Conservation (phyloP, 2,888 invertebrate genomes). For the Podabrus alpinus region DNA sequence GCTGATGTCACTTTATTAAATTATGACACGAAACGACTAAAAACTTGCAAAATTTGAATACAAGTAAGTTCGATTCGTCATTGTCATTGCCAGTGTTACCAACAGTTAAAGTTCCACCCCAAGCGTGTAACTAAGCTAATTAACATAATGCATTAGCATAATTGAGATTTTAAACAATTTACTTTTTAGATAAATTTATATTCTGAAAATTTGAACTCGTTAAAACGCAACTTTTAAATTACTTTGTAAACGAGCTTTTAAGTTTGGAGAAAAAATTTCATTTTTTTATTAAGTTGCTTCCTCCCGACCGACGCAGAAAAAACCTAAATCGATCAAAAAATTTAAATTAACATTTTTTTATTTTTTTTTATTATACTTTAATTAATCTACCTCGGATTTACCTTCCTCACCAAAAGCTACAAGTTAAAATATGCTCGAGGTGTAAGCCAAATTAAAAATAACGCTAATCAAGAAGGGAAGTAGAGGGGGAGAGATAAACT, state of each 20-base stretch:
- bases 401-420: too few species aligned
- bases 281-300: neutral
- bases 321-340: neutral
- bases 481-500: too few species aligned
- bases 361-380: neutral
- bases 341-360: neutral
- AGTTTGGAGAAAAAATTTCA: neutral
- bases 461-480: too few species aligned
- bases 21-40: constrained; percentile 37
- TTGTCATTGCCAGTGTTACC: constrained; percentile 40
- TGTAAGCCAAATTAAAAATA: too few species aligned
- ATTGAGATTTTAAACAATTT: constrained; percentile 31
- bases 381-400: too few species aligned
- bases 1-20: constrained; percentile 36
- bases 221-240: neutral
- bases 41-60: constrained; percentile 39
- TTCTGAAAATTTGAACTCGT: constrained; percentile 10
- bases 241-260: neutral
- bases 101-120: constrained; percentile 40
- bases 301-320: neutral
- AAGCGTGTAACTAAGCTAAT: constrained; percentile 40
- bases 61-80: constrained; percentile 38
- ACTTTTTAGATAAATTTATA: constrained; percentile 22
- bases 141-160: constrained; percentile 43
- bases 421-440: too few species aligned